Evolutionary conservation across 2,113 vertebrate species (phyloP), one percentile per base, ranked within the genome.

Genomic region (Leptobrachium leishanense): DNA sequence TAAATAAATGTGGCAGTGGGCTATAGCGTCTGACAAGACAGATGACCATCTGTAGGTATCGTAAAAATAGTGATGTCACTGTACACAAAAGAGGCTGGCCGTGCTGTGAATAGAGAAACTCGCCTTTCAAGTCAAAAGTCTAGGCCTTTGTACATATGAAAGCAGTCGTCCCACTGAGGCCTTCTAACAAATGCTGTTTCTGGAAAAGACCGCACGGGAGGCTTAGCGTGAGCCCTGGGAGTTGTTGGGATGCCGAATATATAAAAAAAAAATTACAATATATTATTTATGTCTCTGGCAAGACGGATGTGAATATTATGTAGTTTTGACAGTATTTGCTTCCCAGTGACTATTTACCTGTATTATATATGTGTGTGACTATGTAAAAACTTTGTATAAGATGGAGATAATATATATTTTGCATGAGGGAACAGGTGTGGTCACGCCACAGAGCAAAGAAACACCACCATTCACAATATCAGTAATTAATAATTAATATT

Each of bases 271-370:
- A 43, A 39, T 62, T 20, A 2, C 59, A 15, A 53, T 53, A n/a
- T 50, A 71, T 71, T 71, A 75, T 66, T 66, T 5, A 40, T 75
- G 39, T 40, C 11, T 6, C 39, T 66, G 12, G 63, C 13, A 67
- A 9, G 63, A 75, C 41, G 31, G 5, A 75, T 12, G 12, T 66
- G 44, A 50, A 54, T 53, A 39, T 39, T 12, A 15, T 15, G 55
- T 59, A 12, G 3, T 11, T 15, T 59, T 59, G 55, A 12, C 55
- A 59, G 4, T 59, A 59, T 59, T 10, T 59, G 2, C 8, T 50
- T 50, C 4, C 46, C 46, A 50, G 46, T 50, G 46, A 50, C 46
- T 8, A 50, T 31, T 31, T 50, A 50, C 4, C 46, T 31, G 20
- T 31, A 31, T 31, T 31, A 31, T 31, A 31, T 31, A 31, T 31